Percentiles rank a stretch among this genome's conserved stretches.
Conservation (phyloP, 2,113 vertebrate species). For the Eurystomus gularis region DNA sequence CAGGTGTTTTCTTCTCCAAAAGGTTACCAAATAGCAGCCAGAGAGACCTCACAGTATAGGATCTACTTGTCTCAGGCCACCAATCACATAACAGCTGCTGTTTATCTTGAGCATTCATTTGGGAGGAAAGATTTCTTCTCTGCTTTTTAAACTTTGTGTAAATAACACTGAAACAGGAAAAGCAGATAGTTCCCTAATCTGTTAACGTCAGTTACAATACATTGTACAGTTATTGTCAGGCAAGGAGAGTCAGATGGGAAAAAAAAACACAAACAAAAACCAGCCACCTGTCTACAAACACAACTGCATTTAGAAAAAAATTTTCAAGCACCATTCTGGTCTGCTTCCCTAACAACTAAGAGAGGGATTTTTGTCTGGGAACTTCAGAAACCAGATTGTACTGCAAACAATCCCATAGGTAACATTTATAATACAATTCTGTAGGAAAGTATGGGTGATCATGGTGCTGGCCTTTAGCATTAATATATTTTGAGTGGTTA, state of each 20-base stretch:
- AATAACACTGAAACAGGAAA: constrained; percentile 48
- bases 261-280: neutral
- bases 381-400: neutral
- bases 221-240: neutral
- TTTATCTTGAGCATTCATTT: neutral
- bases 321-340: neutral
- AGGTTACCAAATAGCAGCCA: neutral
- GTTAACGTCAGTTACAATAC: neutral
- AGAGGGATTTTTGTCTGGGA: neutral
- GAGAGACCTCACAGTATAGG: neutral
- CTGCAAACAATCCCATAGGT: neutral
- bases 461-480: neutral
- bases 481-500: neutral
- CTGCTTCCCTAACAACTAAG: neutral
- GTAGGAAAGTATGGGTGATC: neutral
- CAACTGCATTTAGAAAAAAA: neutral
- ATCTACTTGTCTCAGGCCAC: neutral
- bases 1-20: neutral
- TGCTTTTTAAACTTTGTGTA: constrained; percentile 32
- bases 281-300: neutral
- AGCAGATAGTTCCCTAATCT: neutral
- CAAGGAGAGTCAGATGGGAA: neutral
- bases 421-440: neutral
- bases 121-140: constrained; percentile 29
- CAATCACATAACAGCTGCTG: neutral